Conservation (phyloP, 92 coral and sea anemone species). For the Epizoanthus rinbou region DNA sequence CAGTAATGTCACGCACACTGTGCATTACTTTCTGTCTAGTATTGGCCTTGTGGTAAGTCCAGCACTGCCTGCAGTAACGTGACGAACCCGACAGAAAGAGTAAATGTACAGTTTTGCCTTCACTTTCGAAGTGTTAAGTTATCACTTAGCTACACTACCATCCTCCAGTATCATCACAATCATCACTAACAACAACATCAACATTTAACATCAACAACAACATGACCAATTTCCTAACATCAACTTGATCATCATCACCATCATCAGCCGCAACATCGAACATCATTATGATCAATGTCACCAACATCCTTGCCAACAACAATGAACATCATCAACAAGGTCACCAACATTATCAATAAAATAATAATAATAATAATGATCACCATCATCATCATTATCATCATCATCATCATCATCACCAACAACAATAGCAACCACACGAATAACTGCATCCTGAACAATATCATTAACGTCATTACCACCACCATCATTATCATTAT, state of each 20-base stretch:
- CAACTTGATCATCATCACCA: background rate
- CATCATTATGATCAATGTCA: background rate
- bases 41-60: background rate
- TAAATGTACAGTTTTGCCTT: too few relatives aligned
- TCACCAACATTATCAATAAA: conserved; percentile 1
- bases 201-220: background rate
- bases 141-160: background rate
- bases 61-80: background rate
- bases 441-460: background rate
- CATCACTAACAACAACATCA: background rate
- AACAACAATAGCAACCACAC: background rate
- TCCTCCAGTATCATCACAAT: background rate
- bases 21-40: background rate
- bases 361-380: conserved; percentile 1
- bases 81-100: too few relatives aligned
- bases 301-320: background rate
- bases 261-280: background rate
- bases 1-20: background rate
- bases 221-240: background rate
- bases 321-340: background rate
- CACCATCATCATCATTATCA: background rate
- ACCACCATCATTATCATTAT: too few relatives aligned
- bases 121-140: too few relatives aligned
- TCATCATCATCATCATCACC: background rate
- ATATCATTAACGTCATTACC: background rate